Evolutionary conservation across 2,888 invertebrate genomes (phyloP).

Genomic region (Calameuta filiformis): DNA sequence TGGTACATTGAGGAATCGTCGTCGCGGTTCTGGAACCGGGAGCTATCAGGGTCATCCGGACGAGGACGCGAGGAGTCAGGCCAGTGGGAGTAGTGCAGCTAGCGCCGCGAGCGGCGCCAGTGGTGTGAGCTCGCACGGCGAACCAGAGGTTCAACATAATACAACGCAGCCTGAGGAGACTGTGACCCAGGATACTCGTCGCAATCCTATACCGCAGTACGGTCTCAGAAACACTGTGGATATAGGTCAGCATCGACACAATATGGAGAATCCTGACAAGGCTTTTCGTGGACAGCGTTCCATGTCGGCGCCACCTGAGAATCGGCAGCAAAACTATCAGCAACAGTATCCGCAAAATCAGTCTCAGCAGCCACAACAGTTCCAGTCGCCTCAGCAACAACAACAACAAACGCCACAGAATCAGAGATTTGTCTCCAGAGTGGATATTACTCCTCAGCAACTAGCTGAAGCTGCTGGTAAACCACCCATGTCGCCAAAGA

Average conservation of each 20-base stretch:
- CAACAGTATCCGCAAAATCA: constrained; percentile 21
- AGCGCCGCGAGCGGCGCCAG: constrained; percentile 56
- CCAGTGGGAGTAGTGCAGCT: constrained; percentile 58
- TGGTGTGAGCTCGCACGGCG: constrained; percentile 56
- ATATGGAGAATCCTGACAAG: constrained; percentile 70
- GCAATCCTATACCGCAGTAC: constrained; percentile 72
- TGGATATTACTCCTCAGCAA: constrained; percentile 59
- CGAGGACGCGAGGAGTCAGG: constrained; percentile 60
- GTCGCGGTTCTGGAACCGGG: constrained; percentile 43
- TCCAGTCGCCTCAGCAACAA: constrained; percentile 42
- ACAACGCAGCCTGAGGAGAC: constrained; percentile 18
- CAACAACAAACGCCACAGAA: constrained; percentile 53
- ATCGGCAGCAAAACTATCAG: constrained; percentile 60
- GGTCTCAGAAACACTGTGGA: constrained; percentile 83
- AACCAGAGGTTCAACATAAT: constrained; percentile 33
- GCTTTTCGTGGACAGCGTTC: constrained; percentile 74
- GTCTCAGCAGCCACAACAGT: constrained; percentile 14
- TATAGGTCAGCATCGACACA: constrained; percentile 74
- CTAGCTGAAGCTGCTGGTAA: constrained; percentile 35
- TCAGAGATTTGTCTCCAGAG: constrained; percentile 52
- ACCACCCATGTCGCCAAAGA: constrained; percentile 28
- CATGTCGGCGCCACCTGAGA: constrained; percentile 83
- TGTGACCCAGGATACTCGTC: constrained; percentile 32
- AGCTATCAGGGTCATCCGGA: constrained; percentile 50
- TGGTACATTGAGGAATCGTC: constrained; percentile 44